phyloP scores from a whole-genome alignment of 1,140 invertebrate species.

The Drosophila aff. region DNA sequence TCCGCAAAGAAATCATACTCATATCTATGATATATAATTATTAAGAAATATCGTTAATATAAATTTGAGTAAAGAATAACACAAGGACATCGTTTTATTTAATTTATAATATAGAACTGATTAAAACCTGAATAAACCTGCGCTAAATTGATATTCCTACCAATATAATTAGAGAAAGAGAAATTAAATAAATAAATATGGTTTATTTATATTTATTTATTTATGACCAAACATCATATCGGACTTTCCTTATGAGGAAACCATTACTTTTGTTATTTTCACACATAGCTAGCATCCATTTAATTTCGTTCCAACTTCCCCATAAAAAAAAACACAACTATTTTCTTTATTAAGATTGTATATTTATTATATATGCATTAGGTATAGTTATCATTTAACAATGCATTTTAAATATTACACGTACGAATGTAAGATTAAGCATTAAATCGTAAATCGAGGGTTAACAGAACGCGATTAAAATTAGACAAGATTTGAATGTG shows the following conservation, averaged over 20 bases:
- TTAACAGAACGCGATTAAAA: conserved; percentile 61
- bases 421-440: conserved; percentile 75
- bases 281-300: background rate
- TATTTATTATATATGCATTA: conserved; percentile 75
- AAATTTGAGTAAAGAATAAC: background rate
- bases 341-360: conserved; percentile 76
- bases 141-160: too few relatives aligned
- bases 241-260: too few relatives aligned
- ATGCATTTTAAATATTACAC: conserved; percentile 78
- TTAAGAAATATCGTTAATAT: conserved; percentile 9
- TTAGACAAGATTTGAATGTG: conserved; percentile 52
- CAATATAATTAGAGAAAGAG: too few relatives aligned
- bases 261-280: background rate
- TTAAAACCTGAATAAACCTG: too few relatives aligned
- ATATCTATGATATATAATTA: background rate
- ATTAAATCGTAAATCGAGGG: conserved; percentile 55
- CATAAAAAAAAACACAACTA: background rate
- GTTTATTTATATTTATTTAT: too few relatives aligned
- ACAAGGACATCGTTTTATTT: conserved; percentile 2
- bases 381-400: conserved; percentile 74
- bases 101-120: background rate
- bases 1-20: background rate
- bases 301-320: background rate
- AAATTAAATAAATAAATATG: too few relatives aligned
- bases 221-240: too few relatives aligned